Conservation (phyloP, 2,888 invertebrate species). For the Leptopilina syphax region DNA sequence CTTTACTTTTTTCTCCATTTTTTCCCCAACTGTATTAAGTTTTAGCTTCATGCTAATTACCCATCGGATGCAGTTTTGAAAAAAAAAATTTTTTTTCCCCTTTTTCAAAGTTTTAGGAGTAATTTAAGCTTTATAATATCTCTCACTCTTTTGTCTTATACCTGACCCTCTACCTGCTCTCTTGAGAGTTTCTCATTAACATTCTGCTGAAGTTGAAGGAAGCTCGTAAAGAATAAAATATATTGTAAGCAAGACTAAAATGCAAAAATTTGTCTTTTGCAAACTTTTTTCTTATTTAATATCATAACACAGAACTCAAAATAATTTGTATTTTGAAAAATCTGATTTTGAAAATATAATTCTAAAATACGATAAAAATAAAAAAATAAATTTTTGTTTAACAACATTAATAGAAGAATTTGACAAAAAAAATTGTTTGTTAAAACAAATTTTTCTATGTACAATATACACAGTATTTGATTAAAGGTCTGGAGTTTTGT, state of each 20-base stretch:
- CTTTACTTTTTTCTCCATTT: too few relatives aligned
- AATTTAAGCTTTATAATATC: slow-evolving; percentile 10
- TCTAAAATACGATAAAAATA: too few relatives aligned
- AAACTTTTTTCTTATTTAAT: not conserved
- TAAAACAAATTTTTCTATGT: too few relatives aligned
- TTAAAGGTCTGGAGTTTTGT: too few relatives aligned
- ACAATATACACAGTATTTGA: too few relatives aligned
- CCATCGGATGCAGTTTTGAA: slow-evolving; percentile 12
- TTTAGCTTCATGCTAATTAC: slow-evolving; percentile 8
- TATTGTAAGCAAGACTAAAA: slow-evolving; percentile 13
- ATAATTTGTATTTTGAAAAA: too few relatives aligned
- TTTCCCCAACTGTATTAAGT: not conserved
- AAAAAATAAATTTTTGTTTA: too few relatives aligned
- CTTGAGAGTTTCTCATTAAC: slow-evolving; percentile 4
- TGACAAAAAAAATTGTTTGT: too few relatives aligned
- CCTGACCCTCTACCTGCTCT: not conserved
- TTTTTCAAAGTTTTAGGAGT: slow-evolving; percentile 6
- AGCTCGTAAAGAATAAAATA: slow-evolving; percentile 16
- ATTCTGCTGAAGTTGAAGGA: not conserved
- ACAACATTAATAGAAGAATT: too few relatives aligned
- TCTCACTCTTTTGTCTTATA: slow-evolving; percentile 7
- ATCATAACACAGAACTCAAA: not conserved
- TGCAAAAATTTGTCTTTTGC: not conserved
- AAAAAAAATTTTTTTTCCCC: not conserved
- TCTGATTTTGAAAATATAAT: too few relatives aligned